Conservation (phyloP, 2,797 vertebrate genomes). For the Spea hammondii region DNA sequence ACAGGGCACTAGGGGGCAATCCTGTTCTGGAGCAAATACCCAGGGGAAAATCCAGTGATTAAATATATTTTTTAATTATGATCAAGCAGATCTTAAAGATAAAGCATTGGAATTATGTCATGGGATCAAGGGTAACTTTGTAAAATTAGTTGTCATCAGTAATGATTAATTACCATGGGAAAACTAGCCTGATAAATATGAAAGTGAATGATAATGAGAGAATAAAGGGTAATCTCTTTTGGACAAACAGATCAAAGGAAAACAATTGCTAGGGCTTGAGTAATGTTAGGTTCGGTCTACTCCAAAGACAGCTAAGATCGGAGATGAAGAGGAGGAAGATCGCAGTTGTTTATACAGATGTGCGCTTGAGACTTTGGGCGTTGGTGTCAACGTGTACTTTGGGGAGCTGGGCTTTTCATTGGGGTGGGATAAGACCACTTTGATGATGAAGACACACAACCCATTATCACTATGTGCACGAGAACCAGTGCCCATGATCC, state of each 20-base stretch:
- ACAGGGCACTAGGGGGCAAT: too few relatives aligned
- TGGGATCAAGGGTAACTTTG: background rate
- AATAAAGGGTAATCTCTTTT: background rate
- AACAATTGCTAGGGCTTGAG: background rate
- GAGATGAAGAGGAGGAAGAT: background rate
- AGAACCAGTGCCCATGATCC: too few relatives aligned
- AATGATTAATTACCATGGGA: conserved; percentile 40
- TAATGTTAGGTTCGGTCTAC: background rate
- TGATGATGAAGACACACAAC: too few relatives aligned
- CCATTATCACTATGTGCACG: too few relatives aligned
- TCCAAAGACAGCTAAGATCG: background rate
- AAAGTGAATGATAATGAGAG: conserved; percentile 2
- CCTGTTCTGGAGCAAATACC: too few relatives aligned
- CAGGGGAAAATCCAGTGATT: background rate
- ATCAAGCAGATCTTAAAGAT: conserved; percentile 9
- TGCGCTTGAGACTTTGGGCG: background rate
- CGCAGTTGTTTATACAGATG: conserved; percentile 41
- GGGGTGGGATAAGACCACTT: too few relatives aligned
- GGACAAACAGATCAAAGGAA: conserved; percentile 24
- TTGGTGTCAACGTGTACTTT: too few relatives aligned
- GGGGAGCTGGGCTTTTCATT: too few relatives aligned
- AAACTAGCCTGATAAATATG: conserved; percentile 18
- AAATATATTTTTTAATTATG: background rate
- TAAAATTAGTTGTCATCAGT: conserved; percentile 20
- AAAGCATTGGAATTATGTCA: conserved; percentile 30